Evolutionary conservation across 1,140 invertebrate genomes (phyloP).

Genomic region (Cotesia typhae): DNA sequence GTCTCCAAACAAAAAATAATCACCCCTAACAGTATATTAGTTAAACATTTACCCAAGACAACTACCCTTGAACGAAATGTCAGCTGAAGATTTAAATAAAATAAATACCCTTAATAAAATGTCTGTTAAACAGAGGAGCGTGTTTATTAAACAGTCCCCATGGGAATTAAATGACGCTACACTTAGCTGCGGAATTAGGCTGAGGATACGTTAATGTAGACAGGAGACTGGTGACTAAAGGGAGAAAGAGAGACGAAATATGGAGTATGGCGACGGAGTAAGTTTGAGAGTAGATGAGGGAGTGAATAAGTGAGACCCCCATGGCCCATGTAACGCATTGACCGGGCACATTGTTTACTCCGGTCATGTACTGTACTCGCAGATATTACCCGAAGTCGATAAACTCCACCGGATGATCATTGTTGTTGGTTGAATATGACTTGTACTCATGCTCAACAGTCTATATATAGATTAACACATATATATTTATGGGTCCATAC

Average conservation of each 20-base stretch:
- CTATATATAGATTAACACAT: slow-evolving; percentile 18
- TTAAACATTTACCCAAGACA: no score
- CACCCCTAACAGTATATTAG: no score
- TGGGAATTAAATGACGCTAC: slow-evolving; percentile 7
- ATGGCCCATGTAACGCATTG: slow-evolving; percentile 16
- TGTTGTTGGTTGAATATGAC: slow-evolving; percentile 15
- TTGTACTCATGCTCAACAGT: slow-evolving; percentile 18
- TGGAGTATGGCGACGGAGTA: no score
- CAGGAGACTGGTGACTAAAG: slow-evolving; percentile 15
- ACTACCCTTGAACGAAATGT: no score
- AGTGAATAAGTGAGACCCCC: slow-evolving; percentile 15
- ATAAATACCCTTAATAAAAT: not conserved
- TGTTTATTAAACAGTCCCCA: slow-evolving; percentile 27
- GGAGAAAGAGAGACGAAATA: no score
- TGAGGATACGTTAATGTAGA: slow-evolving; percentile 32
- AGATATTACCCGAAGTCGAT: slow-evolving; percentile 38
- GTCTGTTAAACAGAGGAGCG: slow-evolving; percentile 32
- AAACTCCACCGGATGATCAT: slow-evolving; percentile 38
- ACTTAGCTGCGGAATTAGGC: slow-evolving; percentile 34
- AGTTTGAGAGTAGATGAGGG: not conserved
- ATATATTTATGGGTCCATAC: slow-evolving; percentile 12
- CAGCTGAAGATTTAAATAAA: not conserved
- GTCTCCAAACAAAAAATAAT: no score
- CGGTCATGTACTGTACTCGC: slow-evolving; percentile 36
- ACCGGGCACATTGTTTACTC: slow-evolving; percentile 35